Base-by-base conservation (phyloP, 2,888 invertebrate genomes). In the Ceriagrion tenellum region DNA sequence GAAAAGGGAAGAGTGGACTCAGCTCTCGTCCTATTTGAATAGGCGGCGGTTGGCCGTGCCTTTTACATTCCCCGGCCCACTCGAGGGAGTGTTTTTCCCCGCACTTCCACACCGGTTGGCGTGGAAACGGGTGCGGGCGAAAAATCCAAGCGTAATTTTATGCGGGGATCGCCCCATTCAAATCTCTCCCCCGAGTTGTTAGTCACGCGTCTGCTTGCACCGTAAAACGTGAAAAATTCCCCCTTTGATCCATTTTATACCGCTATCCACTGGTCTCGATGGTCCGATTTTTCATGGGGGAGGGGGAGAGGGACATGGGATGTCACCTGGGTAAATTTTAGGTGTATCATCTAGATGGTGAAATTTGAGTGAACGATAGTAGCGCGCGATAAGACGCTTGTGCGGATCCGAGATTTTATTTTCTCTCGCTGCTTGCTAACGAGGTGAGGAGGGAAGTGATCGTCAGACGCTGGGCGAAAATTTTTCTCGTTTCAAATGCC, bases 141-240 rank as follows among this genome's bases (percentile, higher is more conserved):
- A 81, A 69, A 81, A 81, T 81, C 81, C 12, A 81, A 35, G 81
- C 81, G 81, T 81, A 81, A 81, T 81, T 81, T 81, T 81, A 81
- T 81, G 81, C 81, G 81, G 26, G n/a, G 35, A 81, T 81, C 81
- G 81, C 30, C 16, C 81, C 12, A 35, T 81, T 74, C 74, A 74
- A 74, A 74, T 74, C 74, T 81, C 81, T 81, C 81, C 59, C 47
- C 81, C 81, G 81, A 81, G 81, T 35, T 81, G 81, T 81, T 81
- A 81, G 81, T 81, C 81, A 81, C 81, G 81, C 81, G 81, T 81
- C 81, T 35, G 81, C 81, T 18, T 81, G 81, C 81, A 81, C 81
- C 81, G 81, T 81, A 81, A 81, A 81, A 81, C 81, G 81, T 81
- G 81, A 81, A 81, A 81, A 81, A 81, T 81, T 81, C 81, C 12